These are phyloP conservation scores for Dermatemys mawii DNA, from an alignment of 2,113 vertebrate genomes.

Conservation along the genomic window DNA sequence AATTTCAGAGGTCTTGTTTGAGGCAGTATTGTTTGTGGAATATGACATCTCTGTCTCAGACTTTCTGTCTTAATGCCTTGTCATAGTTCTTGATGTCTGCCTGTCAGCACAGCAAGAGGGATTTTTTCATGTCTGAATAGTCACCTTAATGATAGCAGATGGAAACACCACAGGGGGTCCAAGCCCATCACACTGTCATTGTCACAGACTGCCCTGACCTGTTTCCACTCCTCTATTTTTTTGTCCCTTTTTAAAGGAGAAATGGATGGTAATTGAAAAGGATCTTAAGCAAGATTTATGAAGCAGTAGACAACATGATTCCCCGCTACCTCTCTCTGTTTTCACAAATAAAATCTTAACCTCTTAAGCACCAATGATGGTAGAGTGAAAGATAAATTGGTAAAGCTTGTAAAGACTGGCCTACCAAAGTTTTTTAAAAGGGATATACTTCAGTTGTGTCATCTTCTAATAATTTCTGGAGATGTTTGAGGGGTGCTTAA, in stretches of 20 bases:
- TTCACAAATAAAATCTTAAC: slow-evolving; percentile 85
- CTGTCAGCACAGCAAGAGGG: slow-evolving; percentile 89
- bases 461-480: slow-evolving; percentile 46
- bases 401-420: slow-evolving; percentile 65
- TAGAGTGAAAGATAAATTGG: slow-evolving; percentile 69
- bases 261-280: slow-evolving; percentile 91
- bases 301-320: slow-evolving; percentile 80
- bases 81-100: slow-evolving; percentile 89
- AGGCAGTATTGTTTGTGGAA: slow-evolving; percentile 77
- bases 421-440: slow-evolving; percentile 40
- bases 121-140: slow-evolving; percentile 95
- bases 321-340: slow-evolving; percentile 73
- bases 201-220: slow-evolving; percentile 87
- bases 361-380: slow-evolving; percentile 78
- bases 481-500: slow-evolving; percentile 24
- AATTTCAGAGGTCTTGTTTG: slow-evolving; percentile 69
- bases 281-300: slow-evolving; percentile 87
- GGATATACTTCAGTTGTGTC: background rate
- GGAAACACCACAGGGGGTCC: slow-evolving; percentile 86
- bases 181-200: slow-evolving; percentile 89
- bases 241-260: slow-evolving; percentile 87
- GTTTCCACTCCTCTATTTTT: slow-evolving; percentile 83
- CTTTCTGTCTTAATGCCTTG: slow-evolving; percentile 86
- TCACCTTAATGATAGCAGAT: slow-evolving; percentile 96
- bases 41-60: slow-evolving; percentile 78